These are phyloP conservation scores for Bucorvus abyssinicus DNA, from an alignment of 2,797 vertebrate genomes.

Conservation along the genomic window DNA sequence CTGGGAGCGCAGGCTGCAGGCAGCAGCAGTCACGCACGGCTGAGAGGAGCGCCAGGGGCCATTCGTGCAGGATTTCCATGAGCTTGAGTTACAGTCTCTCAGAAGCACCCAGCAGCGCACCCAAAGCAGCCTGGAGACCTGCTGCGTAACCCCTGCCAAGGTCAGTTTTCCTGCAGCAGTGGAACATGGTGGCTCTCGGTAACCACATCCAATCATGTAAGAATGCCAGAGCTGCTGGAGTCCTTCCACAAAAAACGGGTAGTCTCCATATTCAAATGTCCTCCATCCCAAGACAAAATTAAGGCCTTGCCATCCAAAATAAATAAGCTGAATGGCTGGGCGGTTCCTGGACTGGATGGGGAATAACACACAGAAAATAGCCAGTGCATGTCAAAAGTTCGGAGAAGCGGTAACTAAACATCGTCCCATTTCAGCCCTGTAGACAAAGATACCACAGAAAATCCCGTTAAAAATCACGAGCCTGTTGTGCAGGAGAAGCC, in stretches of 20 bases:
- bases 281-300: background rate
- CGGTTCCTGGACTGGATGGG: background rate
- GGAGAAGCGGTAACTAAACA: background rate
- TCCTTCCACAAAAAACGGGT: background rate
- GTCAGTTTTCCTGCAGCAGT: background rate
- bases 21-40: background rate
- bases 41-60: background rate
- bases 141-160: background rate
- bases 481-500: background rate
- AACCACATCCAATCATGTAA: background rate
- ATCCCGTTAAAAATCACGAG: background rate
- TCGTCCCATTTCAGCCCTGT: background rate
- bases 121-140: background rate
- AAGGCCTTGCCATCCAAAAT: background rate
- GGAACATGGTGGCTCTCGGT: fast-evolving
- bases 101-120: background rate
- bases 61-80: background rate
- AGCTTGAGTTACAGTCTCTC: background rate
- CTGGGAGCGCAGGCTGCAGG: background rate
- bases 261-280: background rate
- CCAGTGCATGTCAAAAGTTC: conserved; percentile 15
- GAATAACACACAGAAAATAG: conserved; percentile 18
- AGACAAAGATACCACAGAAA: background rate
- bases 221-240: background rate
- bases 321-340: background rate